These are phyloP conservation scores for Arge pagana DNA, from an alignment of 2,888 invertebrate genomes.

Conservation along the genomic window DNA sequence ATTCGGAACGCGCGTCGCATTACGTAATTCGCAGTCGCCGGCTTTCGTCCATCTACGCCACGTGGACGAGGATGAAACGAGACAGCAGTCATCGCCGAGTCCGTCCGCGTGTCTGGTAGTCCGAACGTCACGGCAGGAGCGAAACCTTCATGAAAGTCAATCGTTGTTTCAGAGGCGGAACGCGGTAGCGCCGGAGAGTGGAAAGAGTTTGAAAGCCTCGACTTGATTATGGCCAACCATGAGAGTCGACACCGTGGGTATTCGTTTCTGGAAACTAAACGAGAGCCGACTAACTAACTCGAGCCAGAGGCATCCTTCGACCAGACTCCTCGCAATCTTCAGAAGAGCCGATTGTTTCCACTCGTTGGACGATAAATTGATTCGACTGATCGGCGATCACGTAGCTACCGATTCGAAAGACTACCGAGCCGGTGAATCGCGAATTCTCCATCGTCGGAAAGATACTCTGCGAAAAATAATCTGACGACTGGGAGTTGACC, in stretches of 20 bases:
- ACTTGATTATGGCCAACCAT: slow-evolving; percentile 14
- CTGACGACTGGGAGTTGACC: too few relatives aligned
- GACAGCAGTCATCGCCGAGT: slow-evolving; percentile 6
- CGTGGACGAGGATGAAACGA: background rate
- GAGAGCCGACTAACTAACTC: too few relatives aligned
- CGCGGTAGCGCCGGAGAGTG: slow-evolving; percentile 1
- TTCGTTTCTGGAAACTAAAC: slow-evolving; percentile 16
- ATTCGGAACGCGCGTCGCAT: slow-evolving; percentile 16
- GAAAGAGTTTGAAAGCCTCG: slow-evolving; percentile 1
- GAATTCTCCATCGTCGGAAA: background rate
- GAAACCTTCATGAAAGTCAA: slow-evolving; percentile 20
- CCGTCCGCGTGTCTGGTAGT: slow-evolving; percentile 13
- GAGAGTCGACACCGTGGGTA: slow-evolving; percentile 5
- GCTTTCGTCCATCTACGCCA: slow-evolving; percentile 12
- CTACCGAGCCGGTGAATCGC: too few relatives aligned
- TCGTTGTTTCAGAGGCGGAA: too few relatives aligned
- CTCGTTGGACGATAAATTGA: too few relatives aligned
- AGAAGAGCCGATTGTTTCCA: too few relatives aligned
- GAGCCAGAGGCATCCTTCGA: too few relatives aligned
- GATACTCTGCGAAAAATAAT: too few relatives aligned
- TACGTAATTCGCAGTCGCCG: slow-evolving; percentile 17
- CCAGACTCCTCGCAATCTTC: too few relatives aligned
- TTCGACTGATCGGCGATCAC: too few relatives aligned
- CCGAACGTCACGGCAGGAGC: slow-evolving; percentile 1
- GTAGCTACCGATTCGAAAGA: too few relatives aligned